phyloP scores from a whole-genome alignment of 2,888 invertebrate species.

The Pantelozetes paolii region DNA sequence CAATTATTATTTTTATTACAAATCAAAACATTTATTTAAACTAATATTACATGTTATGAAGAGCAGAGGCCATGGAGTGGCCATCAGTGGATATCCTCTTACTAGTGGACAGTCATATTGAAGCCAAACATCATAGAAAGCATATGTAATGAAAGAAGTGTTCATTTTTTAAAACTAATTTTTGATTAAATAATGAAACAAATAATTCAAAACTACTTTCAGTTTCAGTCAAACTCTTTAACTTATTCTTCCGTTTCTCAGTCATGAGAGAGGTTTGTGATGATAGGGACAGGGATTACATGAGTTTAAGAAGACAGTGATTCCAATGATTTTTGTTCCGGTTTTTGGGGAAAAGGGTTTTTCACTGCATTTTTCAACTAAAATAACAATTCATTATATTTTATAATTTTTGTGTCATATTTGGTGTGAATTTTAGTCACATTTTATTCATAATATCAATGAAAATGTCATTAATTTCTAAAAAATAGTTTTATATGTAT shows the following conservation, averaged over 20 bases:
- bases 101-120: slow-evolving; percentile 5
- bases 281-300: too few species aligned
- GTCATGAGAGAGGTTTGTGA: too few species aligned
- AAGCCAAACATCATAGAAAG: slow-evolving; percentile 7
- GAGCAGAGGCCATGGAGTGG: slow-evolving; percentile 25
- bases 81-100: slow-evolving; percentile 7
- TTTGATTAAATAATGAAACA: neutral
- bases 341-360: too few species aligned
- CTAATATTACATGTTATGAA: neutral
- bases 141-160: neutral
- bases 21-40: neutral
- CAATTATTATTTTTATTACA: neutral
- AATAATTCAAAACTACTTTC: neutral
- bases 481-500: too few species aligned
- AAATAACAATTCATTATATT: too few species aligned
- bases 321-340: too few species aligned
- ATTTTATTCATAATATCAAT: too few species aligned
- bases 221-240: neutral
- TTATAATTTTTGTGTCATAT: too few species aligned
- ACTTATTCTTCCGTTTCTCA: neutral
- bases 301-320: too few species aligned
- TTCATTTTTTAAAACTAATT: neutral
- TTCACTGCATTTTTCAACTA: too few species aligned
- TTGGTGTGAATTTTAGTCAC: too few species aligned
- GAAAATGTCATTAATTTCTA: too few species aligned